Evolutionary conservation across 2,113 vertebrate genomes (phyloP).

Genomic region (Protobothrops mucrosquamatus): DNA sequence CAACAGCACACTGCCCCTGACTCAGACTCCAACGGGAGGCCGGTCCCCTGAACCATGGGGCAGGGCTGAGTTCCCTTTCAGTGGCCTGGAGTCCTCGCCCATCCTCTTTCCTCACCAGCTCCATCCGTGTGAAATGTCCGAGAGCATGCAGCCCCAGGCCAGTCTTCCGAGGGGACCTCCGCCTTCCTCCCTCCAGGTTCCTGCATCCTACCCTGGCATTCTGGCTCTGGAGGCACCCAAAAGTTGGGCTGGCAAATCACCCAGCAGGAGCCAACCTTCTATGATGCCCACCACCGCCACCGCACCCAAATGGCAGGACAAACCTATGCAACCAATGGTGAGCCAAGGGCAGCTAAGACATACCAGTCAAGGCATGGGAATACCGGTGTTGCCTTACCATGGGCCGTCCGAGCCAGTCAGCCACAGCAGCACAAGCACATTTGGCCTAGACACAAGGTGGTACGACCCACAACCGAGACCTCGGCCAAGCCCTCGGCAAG

Average conservation of each 20-base stretch:
- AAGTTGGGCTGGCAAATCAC: slow-evolving; percentile 87
- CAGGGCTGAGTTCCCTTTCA: slow-evolving; percentile 88
- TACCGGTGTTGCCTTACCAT: slow-evolving; percentile 99
- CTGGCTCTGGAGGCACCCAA: slow-evolving; percentile 92
- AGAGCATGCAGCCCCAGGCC: slow-evolving; percentile 76
- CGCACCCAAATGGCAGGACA: slow-evolving; percentile 86
- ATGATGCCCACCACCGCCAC: slow-evolving; percentile 70
- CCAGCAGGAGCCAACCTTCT: slow-evolving; percentile 78
- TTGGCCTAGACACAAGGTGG: slow-evolving; percentile 96
- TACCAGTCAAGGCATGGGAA: slow-evolving; percentile 98
- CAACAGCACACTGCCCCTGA: slow-evolving; percentile 90
- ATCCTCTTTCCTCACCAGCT: slow-evolving; percentile 88
- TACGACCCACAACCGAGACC: slow-evolving; percentile 90
- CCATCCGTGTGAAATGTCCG: slow-evolving; percentile 81
- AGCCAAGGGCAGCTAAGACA: slow-evolving; percentile 98
- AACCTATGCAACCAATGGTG: slow-evolving; percentile 95
- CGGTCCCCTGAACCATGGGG: slow-evolving; percentile 94
- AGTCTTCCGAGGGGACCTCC: slow-evolving; percentile 79
- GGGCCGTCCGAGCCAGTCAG: slow-evolving; percentile 85
- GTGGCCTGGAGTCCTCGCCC: slow-evolving; percentile 86
- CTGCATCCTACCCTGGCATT: slow-evolving; percentile 88
- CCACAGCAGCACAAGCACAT: slow-evolving; percentile 90
- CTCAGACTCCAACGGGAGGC: slow-evolving; percentile 90
- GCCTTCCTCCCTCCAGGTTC: slow-evolving; percentile 86
- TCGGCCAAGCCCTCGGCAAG: slow-evolving; percentile 92